A percentile compares a stretch with the other conserved stretches of the same genome.
Evolutionary conservation across 2,113 vertebrate genomes (phyloP).

Genomic region (Indri indri): DNA sequence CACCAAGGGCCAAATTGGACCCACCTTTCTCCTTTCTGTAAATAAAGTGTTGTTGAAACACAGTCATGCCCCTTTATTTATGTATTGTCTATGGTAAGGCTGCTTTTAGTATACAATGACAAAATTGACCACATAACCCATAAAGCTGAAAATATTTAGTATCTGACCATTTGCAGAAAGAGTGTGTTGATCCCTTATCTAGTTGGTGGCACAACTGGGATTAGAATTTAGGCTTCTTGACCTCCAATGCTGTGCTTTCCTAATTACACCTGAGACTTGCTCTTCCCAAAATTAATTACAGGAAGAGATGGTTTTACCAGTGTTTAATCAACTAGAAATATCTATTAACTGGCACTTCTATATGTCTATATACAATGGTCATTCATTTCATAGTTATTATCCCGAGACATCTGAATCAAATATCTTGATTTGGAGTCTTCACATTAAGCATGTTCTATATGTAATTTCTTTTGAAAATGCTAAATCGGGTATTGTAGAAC

Average conservation of each 20-base stretch:
- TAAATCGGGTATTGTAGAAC: constrained; percentile 37
- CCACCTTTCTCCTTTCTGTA: background rate
- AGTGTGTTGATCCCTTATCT: background rate
- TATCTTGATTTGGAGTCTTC: constrained; percentile 30
- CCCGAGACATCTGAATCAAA: constrained; percentile 8
- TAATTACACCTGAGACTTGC: constrained; percentile 35
- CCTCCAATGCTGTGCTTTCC: background rate
- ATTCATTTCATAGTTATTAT: constrained; percentile 32
- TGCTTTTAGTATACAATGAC: background rate
- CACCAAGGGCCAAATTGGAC: background rate
- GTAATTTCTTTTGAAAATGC: constrained; percentile 46
- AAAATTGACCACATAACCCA: background rate
- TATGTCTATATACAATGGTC: background rate
- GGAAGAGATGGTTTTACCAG: background rate
- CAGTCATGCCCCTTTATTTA: background rate
- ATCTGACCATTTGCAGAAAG: background rate
- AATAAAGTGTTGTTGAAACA: background rate
- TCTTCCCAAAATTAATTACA: constrained; percentile 56
- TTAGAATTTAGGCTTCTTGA: constrained; percentile 52
- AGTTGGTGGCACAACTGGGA: constrained; percentile 12
- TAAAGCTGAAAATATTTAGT: constrained; percentile 8
- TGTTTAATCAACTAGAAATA: constrained; percentile 53
- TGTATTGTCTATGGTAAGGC: background rate
- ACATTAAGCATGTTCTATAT: constrained; percentile 43
- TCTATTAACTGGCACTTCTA: constrained; percentile 19